Conservation (phyloP, 1,140 invertebrate species). For the Armadillidium nasatum region DNA sequence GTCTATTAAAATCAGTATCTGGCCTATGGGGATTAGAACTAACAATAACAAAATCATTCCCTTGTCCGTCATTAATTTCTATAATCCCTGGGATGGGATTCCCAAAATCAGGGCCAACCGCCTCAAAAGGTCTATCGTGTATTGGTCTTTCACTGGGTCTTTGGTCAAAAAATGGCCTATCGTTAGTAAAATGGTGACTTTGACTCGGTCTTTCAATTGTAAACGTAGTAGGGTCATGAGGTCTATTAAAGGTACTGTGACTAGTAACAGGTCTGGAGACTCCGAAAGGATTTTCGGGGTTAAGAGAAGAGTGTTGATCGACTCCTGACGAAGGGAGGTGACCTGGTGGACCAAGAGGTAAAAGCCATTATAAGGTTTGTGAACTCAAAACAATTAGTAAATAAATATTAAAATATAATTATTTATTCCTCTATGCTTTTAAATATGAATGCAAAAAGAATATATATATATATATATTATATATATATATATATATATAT, state of each 20-base stretch:
- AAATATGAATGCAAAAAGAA: too few relatives aligned
- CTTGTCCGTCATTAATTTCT: not conserved
- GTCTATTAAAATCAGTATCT: not conserved
- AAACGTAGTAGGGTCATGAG: not conserved
- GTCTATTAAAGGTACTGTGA: not conserved
- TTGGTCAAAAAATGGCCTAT: not conserved
- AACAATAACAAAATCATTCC: not conserved
- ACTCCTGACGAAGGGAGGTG: not conserved
- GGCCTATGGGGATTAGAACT: not conserved
- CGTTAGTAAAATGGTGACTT: not conserved
- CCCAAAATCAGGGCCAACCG: not conserved
- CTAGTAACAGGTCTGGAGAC: not conserved
- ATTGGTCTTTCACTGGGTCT: not conserved
- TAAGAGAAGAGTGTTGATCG: not conserved
- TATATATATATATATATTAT: too few relatives aligned
- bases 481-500: too few relatives aligned
- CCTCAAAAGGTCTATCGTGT: not conserved
- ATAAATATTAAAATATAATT: too few relatives aligned
- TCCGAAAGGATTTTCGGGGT: not conserved
- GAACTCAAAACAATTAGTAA: not conserved
- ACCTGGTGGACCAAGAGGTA: conserved; percentile 3
- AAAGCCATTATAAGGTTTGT: not conserved
- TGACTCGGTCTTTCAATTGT: not conserved
- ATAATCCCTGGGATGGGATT: not conserved
- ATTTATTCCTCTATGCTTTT: too few relatives aligned